Evolutionary conservation across 2,888 invertebrate genomes (phyloP).

Genomic region (Agriopis marginaria): DNA sequence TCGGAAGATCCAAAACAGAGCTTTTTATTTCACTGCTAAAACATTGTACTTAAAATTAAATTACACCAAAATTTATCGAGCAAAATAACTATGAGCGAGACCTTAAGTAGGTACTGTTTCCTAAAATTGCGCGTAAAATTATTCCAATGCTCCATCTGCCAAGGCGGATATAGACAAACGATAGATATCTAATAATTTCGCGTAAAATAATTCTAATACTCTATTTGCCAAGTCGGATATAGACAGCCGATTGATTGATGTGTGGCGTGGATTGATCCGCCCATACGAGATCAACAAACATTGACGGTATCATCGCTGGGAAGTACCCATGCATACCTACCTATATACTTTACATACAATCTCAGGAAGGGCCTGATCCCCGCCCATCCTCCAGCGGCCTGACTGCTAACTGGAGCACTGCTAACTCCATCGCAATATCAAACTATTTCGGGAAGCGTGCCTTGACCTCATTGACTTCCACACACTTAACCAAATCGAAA

Average conservation of each 20-base stretch:
- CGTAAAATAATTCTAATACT: neutral
- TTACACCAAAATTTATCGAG: neutral
- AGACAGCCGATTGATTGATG: neutral
- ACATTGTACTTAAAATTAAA: neutral
- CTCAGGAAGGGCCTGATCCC: constrained; percentile 12
- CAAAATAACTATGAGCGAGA: neutral
- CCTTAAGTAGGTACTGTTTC: neutral
- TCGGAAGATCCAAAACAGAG: neutral
- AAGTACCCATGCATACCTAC: constrained; percentile 10
- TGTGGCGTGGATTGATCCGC: constrained; percentile 6
- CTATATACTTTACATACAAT: neutral
- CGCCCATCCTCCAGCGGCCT: neutral
- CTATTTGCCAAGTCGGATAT: constrained; percentile 5
- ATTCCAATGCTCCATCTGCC: neutral
- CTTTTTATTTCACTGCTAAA: neutral
- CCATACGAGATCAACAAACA: constrained; percentile 34
- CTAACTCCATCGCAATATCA: neutral
- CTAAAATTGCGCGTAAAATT: constrained; percentile 20
- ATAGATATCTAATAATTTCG: constrained; percentile 14
- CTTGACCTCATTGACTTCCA: constrained; percentile 39
- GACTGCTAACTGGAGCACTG: neutral
- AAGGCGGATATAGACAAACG: constrained; percentile 1
- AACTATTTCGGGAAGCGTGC: constrained; percentile 31
- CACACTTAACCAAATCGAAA: constrained; percentile 1
- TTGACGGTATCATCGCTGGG: constrained; percentile 32